These are phyloP conservation scores for Eilema depressum DNA, from an alignment of 2,888 invertebrate genomes.

Conservation along the genomic window DNA sequence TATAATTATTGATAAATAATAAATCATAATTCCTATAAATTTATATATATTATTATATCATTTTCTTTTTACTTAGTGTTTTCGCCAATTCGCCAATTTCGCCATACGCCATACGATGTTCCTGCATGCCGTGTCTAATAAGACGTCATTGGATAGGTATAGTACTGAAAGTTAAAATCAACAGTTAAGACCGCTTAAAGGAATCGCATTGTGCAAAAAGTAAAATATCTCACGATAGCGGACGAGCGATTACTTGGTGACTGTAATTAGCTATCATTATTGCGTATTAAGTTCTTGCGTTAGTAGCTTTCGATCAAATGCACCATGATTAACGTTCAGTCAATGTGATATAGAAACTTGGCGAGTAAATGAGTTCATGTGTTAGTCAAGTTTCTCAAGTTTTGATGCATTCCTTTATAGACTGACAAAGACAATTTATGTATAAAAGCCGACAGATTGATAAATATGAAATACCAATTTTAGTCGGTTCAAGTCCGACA, in stretches of 20 bases:
- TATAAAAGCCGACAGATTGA: neutral
- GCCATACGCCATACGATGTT: too few relatives aligned
- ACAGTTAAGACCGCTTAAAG: constrained; percentile 24
- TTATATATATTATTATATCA: too few relatives aligned
- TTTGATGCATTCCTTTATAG: neutral
- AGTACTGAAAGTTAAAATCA: constrained; percentile 2
- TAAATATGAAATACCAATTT: neutral
- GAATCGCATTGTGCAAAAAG: constrained; percentile 42
- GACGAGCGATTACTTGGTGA: constrained; percentile 57
- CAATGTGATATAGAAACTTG: constrained; percentile 26
- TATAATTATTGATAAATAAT: too few relatives aligned
- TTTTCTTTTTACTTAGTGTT: too few relatives aligned
- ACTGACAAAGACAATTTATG: too few relatives aligned
- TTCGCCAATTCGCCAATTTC: too few relatives aligned
- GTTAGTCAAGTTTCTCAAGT: neutral
- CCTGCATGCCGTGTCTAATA: too few relatives aligned
- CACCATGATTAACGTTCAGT: constrained; percentile 48
- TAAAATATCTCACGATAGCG: constrained; percentile 59
- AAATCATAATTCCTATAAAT: too few relatives aligned
- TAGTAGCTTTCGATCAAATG: constrained; percentile 68
- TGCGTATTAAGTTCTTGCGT: constrained; percentile 71
- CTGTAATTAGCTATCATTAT: constrained; percentile 75
- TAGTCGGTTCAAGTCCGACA: too few relatives aligned
- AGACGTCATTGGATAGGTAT: too few relatives aligned
- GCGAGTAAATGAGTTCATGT: neutral